Conservation (phyloP, 64 coral and sea anemone species). For the Dendronephthya gigantea region DNA sequence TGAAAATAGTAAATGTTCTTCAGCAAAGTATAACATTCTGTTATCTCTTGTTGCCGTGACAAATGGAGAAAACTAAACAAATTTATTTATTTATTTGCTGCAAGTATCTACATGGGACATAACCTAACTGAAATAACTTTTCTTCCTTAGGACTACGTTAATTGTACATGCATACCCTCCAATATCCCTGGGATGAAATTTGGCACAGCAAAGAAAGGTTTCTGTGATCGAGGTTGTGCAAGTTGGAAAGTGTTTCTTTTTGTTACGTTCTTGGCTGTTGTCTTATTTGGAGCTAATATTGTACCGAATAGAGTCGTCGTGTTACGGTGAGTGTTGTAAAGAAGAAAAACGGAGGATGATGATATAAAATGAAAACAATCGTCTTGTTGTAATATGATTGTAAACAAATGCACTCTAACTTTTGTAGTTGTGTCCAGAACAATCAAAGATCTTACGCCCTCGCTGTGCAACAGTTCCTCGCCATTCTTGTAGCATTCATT, state of each 20-base stretch:
- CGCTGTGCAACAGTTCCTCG: not conserved
- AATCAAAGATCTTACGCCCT: not conserved
- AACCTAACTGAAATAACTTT: not conserved
- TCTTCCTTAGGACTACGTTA: not conserved
- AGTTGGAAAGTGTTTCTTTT: not conserved
- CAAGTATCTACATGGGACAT: no score
- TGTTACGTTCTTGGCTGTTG: not conserved
- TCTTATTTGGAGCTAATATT: not conserved
- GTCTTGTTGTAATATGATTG: no score
- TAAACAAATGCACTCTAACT: not conserved
- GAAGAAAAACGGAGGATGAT: no score
- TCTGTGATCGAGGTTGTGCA: not conserved
- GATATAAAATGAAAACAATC: no score
- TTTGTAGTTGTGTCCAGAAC: not conserved
- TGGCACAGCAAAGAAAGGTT: not conserved
- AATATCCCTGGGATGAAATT: not conserved
- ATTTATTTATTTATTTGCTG: not conserved
- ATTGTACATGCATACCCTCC: constrained; percentile 1
- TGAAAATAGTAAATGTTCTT: not conserved
- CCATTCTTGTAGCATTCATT: not conserved
- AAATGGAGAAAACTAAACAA: no score
- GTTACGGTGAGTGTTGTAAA: not conserved
- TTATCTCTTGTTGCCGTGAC: no score
- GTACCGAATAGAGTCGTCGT: constrained; percentile 3
- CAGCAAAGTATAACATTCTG: no score